Evolutionary conservation across 2,113 vertebrate genomes (phyloP).

Genomic region (Sphaerodactylus townsendi): DNA sequence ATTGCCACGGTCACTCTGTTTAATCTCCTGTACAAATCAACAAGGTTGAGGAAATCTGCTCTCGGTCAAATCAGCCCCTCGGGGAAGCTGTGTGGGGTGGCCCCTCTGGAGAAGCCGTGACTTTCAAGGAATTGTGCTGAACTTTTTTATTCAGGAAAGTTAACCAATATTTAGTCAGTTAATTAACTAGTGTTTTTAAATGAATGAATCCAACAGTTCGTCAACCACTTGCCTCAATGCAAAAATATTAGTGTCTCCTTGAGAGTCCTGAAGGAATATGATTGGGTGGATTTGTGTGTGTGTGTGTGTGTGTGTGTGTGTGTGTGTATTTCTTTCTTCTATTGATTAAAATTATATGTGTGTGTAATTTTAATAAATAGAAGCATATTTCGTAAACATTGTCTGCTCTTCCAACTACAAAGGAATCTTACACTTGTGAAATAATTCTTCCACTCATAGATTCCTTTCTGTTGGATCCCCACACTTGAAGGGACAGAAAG

Average conservation of each 20-base stretch:
- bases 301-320: no score
- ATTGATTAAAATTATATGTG: no score
- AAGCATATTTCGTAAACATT: background rate
- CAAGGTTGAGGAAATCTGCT: conserved; percentile 32
- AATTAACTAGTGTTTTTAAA: background rate
- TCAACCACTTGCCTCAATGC: background rate
- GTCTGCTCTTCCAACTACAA: no score
- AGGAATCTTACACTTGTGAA: no score
- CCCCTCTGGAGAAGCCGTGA: background rate
- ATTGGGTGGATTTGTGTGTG: background rate
- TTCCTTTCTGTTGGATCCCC: no score
- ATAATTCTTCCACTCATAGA: no score
- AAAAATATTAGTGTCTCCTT: background rate
- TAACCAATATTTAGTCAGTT: background rate
- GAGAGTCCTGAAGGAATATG: background rate
- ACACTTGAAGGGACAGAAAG: no score
- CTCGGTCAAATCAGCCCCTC: background rate
- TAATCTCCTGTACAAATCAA: conserved; percentile 56
- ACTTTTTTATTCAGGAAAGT: background rate
- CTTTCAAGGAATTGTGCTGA: background rate
- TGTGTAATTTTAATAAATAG: background rate
- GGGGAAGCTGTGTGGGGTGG: background rate
- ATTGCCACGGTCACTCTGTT: conserved; percentile 41
- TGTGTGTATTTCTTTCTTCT: no score
- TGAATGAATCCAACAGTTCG: background rate